These are phyloP conservation scores for Oophaga pumilio DNA, from an alignment of 2,113 vertebrate genomes.

Conservation along the genomic window DNA sequence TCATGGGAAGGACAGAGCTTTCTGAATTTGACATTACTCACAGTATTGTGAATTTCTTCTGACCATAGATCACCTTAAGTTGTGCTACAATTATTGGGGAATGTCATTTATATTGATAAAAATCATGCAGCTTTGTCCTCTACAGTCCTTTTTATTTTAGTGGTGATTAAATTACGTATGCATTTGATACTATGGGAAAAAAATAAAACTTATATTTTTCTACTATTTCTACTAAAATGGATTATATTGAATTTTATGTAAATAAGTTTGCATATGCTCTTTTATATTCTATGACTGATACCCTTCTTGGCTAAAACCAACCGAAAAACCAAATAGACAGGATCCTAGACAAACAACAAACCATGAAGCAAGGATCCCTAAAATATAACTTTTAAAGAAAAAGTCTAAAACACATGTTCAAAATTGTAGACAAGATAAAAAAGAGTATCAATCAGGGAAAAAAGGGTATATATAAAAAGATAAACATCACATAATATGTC, in stretches of 20 bases:
- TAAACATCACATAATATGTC: too few species aligned
- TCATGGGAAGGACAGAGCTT: slow-evolving; percentile 26
- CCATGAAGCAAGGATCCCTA: too few species aligned
- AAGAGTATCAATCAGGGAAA: too few species aligned
- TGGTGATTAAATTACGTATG: neutral
- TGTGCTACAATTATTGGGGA: slow-evolving; percentile 7
- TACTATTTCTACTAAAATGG: neutral
- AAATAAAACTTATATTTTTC: neutral
- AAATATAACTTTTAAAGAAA: too few species aligned
- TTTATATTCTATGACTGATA: too few species aligned
- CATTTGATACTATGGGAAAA: neutral
- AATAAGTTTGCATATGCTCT: too few species aligned
- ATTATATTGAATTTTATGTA: neutral
- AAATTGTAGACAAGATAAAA: too few species aligned
- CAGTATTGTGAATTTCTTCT: neutral
- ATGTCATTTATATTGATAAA: neutral
- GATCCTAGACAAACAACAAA: too few species aligned
- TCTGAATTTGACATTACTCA: neutral
- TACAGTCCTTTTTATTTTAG: neutral
- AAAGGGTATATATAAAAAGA: too few species aligned
- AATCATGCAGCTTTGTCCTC: neutral
- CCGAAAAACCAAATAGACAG: too few species aligned
- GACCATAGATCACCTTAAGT: slow-evolving; percentile 11
- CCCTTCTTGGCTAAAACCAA: too few species aligned
- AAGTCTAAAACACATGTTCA: too few species aligned